Conservation (phyloP, 2,113 vertebrate genomes). For the Stomatorhinus ivindoensis region DNA sequence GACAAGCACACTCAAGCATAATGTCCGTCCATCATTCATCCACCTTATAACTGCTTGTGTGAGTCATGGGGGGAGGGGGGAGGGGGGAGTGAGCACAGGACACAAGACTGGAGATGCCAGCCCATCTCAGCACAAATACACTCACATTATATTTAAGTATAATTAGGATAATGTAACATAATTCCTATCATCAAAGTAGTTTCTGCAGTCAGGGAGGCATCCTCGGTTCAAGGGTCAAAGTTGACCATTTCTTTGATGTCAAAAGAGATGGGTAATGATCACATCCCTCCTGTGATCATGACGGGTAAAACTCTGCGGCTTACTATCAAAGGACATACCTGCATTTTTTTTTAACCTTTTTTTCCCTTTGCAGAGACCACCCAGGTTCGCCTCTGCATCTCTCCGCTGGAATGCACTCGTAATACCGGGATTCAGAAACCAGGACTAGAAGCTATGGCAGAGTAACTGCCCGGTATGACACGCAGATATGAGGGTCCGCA, state of each 20-base stretch:
- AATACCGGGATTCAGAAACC: conserved; percentile 13
- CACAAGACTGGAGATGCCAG: neutral
- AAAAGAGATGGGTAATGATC: conserved; percentile 53
- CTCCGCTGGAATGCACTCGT: conserved; percentile 54
- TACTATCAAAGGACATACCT: conserved; percentile 39
- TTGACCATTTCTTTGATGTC: conserved; percentile 44
- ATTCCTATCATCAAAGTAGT: conserved; percentile 11
- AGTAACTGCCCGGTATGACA: conserved; percentile 55
- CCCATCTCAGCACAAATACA: neutral
- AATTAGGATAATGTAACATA: neutral
- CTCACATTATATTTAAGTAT: neutral
- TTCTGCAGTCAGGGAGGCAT: conserved; percentile 3
- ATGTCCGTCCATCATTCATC: neutral
- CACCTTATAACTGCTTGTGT: neutral
- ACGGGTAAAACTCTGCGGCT: conserved; percentile 57
- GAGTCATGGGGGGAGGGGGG: neutral
- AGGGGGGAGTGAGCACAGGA: neutral
- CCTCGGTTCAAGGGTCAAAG: conserved; percentile 29
- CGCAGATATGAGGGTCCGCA: conserved; percentile 51
- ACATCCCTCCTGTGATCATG: conserved; percentile 46
- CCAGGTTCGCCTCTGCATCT: conserved; percentile 40
- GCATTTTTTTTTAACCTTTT: conserved; percentile 46
- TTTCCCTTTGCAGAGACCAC: conserved; percentile 50
- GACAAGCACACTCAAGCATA: neutral
- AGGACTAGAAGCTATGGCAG: conserved; percentile 50